Conservation (phyloP, 1,140 invertebrate species). For the Euwallacea similis region DNA sequence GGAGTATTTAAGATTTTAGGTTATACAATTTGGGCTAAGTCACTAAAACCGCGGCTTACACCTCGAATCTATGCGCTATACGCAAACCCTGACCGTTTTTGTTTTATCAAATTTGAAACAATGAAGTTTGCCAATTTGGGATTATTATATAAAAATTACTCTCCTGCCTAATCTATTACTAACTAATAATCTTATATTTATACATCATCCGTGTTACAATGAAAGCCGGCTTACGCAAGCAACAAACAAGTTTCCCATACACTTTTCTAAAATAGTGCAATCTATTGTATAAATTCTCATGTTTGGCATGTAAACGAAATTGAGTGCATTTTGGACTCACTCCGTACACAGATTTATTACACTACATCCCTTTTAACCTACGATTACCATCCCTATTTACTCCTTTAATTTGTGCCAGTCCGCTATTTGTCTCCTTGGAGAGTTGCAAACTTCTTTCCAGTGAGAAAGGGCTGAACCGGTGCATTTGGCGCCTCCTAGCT, state of each 20-base stretch:
- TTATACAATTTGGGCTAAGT: no score
- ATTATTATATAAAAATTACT: no score
- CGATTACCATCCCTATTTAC: slow-evolving; percentile 55
- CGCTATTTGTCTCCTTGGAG: slow-evolving; percentile 94
- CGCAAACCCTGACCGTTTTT: slow-evolving; percentile 27
- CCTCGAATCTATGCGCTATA: slow-evolving; percentile 18
- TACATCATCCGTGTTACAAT: not conserved
- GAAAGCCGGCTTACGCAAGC: not conserved
- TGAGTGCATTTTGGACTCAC: not conserved
- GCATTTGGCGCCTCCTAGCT: slow-evolving; percentile 80
- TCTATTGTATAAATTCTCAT: not conserved
- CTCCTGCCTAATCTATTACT: no score
- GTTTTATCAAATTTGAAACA: slow-evolving; percentile 11
- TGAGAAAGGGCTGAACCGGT: slow-evolving; percentile 84
- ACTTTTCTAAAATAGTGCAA: not conserved
- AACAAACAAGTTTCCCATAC: not conserved
- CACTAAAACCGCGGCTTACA: not conserved
- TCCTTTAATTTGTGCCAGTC: slow-evolving; percentile 97
- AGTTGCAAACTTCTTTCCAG: slow-evolving; percentile 95
- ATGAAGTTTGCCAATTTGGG: no score
- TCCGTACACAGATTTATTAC: not conserved
- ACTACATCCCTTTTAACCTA: not conserved
- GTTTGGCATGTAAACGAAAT: not conserved
- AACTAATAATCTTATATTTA: not conserved
- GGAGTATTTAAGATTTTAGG: no score